phyloP scores from a whole-genome alignment of 2,888 invertebrate genomes.

The Cremastobaeus sp. region DNA sequence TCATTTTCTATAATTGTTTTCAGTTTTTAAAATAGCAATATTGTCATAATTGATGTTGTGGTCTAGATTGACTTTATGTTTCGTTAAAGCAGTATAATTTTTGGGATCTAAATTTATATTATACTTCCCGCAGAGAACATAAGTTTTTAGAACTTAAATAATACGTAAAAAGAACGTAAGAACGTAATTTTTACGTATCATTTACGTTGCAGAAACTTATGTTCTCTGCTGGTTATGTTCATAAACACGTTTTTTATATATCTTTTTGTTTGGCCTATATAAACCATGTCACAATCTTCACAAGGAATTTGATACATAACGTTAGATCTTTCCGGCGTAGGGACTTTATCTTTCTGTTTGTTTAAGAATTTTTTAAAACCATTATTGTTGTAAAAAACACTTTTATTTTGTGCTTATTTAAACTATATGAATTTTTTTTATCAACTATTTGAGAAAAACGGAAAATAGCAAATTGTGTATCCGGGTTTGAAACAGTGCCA shows the following conservation, averaged over 20 bases:
- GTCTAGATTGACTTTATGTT: not conserved
- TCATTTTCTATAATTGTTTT: constrained; percentile 25
- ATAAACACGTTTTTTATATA: no score
- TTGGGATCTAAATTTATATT: constrained; percentile 5
- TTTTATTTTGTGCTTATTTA: no score
- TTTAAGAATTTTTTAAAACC: not conserved
- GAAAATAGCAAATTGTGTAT: no score
- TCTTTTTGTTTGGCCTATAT: constrained; percentile 40
- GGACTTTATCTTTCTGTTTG: constrained; percentile 11
- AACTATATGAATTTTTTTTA: no score
- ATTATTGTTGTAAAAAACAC: constrained; percentile 11
- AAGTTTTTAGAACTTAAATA: no score
- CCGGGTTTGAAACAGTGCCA: no score
- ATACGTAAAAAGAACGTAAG: no score
- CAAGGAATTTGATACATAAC: constrained; percentile 24
- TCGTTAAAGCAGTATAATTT: constrained; percentile 2
- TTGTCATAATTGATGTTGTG: constrained; percentile 33
- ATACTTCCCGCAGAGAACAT: no score
- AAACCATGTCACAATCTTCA: constrained; percentile 6
- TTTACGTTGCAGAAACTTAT: no score
- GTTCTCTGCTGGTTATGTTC: no score
- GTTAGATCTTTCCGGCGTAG: not conserved
- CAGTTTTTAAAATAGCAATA: constrained; percentile 16
- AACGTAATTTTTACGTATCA: no score
- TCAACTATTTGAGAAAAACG: no score